phyloP scores from a whole-genome alignment of 2,888 invertebrate genomes.

The Lochmaea capreae region DNA sequence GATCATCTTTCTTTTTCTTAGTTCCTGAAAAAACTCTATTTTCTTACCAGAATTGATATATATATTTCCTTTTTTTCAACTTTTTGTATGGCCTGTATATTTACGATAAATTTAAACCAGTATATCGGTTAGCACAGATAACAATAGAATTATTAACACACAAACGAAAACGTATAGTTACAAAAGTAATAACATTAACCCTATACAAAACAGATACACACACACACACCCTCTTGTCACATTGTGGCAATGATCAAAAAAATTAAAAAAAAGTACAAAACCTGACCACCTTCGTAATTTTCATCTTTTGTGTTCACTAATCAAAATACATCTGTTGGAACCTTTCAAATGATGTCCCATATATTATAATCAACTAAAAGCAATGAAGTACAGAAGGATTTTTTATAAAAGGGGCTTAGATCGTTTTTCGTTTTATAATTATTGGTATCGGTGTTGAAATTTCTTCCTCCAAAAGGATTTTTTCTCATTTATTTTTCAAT shows the following conservation, averaged over 20 bases:
- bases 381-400: slow-evolving; percentile 1
- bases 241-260: slow-evolving; percentile 8
- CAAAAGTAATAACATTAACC: slow-evolving; percentile 9
- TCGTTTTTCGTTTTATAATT: background rate
- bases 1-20: too few species aligned
- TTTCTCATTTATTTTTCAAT: too few species aligned
- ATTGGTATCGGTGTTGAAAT: too few species aligned
- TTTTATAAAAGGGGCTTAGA: background rate
- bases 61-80: background rate
- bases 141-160: slow-evolving; percentile 10
- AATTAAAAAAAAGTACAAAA: slow-evolving; percentile 1
- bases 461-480: too few species aligned
- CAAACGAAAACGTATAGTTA: slow-evolving; percentile 6
- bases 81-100: background rate
- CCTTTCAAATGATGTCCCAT: slow-evolving; percentile 58
- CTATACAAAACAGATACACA: slow-evolving; percentile 1
- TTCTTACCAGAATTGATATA: background rate
- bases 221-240: slow-evolving; percentile 13
- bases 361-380: slow-evolving; percentile 56
- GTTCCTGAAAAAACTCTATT: too few species aligned
- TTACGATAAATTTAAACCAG: background rate
- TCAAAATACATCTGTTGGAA: slow-evolving; percentile 26
- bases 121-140: background rate
- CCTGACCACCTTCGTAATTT: slow-evolving; percentile 28
- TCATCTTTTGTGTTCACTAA: slow-evolving; percentile 23